Conservation (phyloP, 30 jellyfish, hydroid and myxozoan genomes). For the Hydractinia echinata region DNA sequence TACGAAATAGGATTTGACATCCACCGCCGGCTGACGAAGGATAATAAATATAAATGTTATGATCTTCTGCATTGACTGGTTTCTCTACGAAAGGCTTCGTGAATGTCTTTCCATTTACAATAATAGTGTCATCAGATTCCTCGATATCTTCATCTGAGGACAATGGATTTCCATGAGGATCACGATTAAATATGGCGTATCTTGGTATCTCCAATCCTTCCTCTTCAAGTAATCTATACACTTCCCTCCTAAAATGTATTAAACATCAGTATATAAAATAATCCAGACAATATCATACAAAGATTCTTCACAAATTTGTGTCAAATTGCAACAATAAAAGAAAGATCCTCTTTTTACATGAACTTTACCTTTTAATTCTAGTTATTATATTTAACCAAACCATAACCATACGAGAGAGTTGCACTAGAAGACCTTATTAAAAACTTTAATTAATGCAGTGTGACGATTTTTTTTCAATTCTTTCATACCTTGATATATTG, state of each 20-base stretch:
- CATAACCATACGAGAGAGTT: too few species aligned
- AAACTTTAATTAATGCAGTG: too few species aligned
- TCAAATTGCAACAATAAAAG: too few species aligned
- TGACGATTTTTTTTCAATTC: too few species aligned
- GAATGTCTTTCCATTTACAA: constrained; percentile 76
- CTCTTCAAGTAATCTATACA: constrained; percentile 72
- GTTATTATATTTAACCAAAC: too few species aligned
- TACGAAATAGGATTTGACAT: constrained; percentile 89
- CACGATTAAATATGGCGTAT: constrained; percentile 83
- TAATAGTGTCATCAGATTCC: constrained; percentile 87
- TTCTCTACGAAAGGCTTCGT: constrained; percentile 97
- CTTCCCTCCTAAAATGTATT: constrained; percentile 62
- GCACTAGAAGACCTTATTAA: too few species aligned
- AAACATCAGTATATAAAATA: neutral
- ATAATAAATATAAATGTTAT: constrained; percentile 77
- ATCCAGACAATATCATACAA: neutral
- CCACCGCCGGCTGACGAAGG: constrained; percentile 99
- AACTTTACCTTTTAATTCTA: too few species aligned
- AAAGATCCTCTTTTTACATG: too few species aligned
- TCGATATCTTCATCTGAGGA: constrained; percentile 63
- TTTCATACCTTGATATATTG: too few species aligned
- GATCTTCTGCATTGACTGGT: constrained; percentile 99
- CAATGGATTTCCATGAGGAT: constrained; percentile 66
- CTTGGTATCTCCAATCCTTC: constrained; percentile 84
- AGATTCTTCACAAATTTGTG: neutral